Evolutionary conservation across 2,113 vertebrate genomes (phyloP).

Genomic region (Takifugu bimaculatus): DNA sequence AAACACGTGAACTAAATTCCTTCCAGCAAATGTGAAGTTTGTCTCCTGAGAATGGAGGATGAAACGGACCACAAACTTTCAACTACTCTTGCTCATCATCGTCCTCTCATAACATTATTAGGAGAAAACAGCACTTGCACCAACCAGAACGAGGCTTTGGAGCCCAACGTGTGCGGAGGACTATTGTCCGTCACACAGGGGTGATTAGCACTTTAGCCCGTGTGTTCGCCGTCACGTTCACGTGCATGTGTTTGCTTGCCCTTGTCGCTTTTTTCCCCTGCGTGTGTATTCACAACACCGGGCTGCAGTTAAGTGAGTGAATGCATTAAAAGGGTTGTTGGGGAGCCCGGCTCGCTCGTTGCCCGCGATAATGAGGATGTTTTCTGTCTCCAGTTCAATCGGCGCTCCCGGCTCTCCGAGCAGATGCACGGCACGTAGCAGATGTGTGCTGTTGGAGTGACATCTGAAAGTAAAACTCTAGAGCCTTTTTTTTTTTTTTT

Average conservation of each 20-base stretch:
- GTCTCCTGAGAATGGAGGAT: too few species aligned
- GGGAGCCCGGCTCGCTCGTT: conserved; percentile 52
- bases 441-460: conserved; percentile 78
- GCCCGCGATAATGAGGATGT: conserved; percentile 75
- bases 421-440: conserved; percentile 75
- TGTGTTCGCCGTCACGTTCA: background rate
- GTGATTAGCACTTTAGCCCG: conserved; percentile 11
- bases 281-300: conserved; percentile 17
- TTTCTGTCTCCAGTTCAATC: conserved; percentile 76
- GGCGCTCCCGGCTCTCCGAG: conserved; percentile 55
- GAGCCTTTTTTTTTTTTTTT: conserved; percentile 52
- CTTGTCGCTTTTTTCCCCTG: too few species aligned
- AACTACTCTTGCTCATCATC: too few species aligned
- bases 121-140: too few species aligned
- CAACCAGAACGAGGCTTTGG: too few species aligned
- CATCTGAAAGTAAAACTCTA: conserved; percentile 77
- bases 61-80: too few species aligned
- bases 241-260: too few species aligned
- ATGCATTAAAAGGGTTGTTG: conserved; percentile 61
- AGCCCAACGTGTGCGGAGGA: too few species aligned
- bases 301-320: conserved; percentile 57
- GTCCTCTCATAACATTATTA: too few species aligned
- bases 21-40: too few species aligned
- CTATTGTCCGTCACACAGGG: conserved; percentile 36
- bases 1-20: too few species aligned